Percentiles rank a stretch among this genome's conserved stretches.
Conservation (phyloP, 2,888 invertebrate species). For the Ochropleura plecta region DNA sequence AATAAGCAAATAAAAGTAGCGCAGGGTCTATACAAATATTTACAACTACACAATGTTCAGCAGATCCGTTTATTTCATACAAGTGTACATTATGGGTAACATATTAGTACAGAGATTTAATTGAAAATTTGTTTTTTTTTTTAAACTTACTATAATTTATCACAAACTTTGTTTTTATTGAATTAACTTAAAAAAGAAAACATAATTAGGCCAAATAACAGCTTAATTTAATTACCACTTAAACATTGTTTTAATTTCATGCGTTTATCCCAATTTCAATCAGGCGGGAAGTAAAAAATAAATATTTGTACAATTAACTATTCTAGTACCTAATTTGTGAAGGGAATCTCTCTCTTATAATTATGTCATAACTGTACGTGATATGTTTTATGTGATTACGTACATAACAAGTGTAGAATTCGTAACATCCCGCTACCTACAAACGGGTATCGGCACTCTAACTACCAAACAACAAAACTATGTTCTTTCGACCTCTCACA, state of each 20-base stretch:
- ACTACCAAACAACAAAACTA: constrained; percentile 4
- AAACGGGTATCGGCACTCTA: neutral
- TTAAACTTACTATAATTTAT: constrained; percentile 18
- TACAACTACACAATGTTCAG: constrained; percentile 47
- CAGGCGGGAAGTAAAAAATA: constrained; percentile 9
- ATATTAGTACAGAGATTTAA: constrained; percentile 8
- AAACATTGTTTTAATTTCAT: constrained; percentile 9
- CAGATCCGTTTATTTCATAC: constrained; percentile 54
- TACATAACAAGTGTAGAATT: constrained; percentile 32
- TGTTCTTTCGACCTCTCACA: neutral
- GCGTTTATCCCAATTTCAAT: neutral
- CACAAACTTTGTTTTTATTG: constrained; percentile 6
- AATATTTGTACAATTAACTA: constrained; percentile 22
- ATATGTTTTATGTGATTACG: constrained; percentile 38
- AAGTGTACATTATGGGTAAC: constrained; percentile 37
- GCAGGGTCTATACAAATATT: constrained; percentile 45
- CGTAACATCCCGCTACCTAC: neutral
- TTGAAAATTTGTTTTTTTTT: neutral
- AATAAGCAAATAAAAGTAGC: constrained; percentile 60
- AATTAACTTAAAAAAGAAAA: constrained; percentile 3
- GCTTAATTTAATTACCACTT: neutral
- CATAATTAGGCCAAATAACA: constrained; percentile 19
- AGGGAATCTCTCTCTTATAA: constrained; percentile 28
- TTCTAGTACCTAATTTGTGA: constrained; percentile 1
- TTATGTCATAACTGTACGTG: constrained; percentile 34